phyloP scores from a whole-genome alignment of 2,113 vertebrate species.

The Pluvianellus socialis region DNA sequence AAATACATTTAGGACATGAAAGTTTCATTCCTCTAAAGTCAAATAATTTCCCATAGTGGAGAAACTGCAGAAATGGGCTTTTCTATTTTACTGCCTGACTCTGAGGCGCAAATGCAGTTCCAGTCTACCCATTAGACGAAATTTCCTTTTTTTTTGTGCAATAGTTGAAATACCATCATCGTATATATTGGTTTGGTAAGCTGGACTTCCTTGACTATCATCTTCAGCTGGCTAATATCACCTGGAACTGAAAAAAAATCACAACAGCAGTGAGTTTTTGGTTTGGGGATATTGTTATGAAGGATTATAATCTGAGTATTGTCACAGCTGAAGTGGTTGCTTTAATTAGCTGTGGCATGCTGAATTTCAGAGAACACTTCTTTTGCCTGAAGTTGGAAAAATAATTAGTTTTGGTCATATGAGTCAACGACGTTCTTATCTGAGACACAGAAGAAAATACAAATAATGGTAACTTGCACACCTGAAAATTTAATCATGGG shows the following conservation, averaged over 20 bases:
- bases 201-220: neutral
- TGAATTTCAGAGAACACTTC: neutral
- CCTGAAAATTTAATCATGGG: neutral
- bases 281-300: neutral
- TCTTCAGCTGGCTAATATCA: neutral
- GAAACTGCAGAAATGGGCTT: neutral
- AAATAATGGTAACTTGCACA: neutral
- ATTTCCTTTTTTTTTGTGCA: neutral
- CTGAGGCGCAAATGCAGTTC: neutral
- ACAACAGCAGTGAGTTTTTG: neutral
- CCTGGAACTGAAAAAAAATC: neutral
- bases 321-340: neutral
- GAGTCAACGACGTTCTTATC: neutral
- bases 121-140: neutral
- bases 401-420: neutral
- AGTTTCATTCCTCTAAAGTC: neutral
- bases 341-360: neutral
- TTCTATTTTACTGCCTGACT: neutral
- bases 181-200: neutral
- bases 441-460: neutral
- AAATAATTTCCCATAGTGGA: neutral
- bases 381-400: neutral
- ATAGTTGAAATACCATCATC: neutral
- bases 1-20: neutral
- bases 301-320: neutral